Conservation (phyloP, 2,888 invertebrate genomes). For the Heliothis peltigera region DNA sequence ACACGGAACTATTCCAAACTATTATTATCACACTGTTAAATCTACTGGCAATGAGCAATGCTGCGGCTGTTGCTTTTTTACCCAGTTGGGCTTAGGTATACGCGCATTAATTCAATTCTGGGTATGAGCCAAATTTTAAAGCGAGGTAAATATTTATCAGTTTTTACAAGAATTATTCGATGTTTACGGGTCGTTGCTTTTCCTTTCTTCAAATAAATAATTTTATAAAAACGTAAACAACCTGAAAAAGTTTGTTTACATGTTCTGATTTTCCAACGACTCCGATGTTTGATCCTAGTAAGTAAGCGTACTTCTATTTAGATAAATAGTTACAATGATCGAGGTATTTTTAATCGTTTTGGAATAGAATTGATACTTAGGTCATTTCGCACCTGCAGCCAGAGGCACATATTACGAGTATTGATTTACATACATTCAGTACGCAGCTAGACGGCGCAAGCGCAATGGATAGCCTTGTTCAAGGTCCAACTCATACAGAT, state of each 20-base stretch:
- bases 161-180: neutral
- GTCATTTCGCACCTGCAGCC: too few species aligned
- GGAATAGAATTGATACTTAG: too few species aligned
- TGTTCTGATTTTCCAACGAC: slow-evolving; percentile 1
- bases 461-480: too few species aligned
- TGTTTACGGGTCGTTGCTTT: slow-evolving; percentile 16
- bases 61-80: slow-evolving; percentile 19
- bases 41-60: slow-evolving; percentile 21
- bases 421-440: too few species aligned
- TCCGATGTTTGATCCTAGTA: slow-evolving; percentile 8
- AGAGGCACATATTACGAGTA: too few species aligned
- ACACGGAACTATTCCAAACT: slow-evolving; percentile 12
- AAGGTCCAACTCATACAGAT: too few species aligned
- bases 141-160: slow-evolving; percentile 5
- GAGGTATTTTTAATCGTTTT: neutral
- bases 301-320: neutral
- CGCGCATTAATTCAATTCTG: slow-evolving; percentile 19
- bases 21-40: slow-evolving; percentile 18
- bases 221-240: too few species aligned
- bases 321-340: neutral
- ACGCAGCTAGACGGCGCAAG: too few species aligned
- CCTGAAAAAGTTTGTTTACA: neutral
- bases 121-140: slow-evolving; percentile 29
- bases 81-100: slow-evolving; percentile 18
- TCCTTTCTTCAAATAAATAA: too few species aligned